A percentile compares a stretch with the other conserved stretches of the same genome.
Evolutionary conservation across 2,113 vertebrate genomes (phyloP).

Genomic region (Mesitornis unicolor): DNA sequence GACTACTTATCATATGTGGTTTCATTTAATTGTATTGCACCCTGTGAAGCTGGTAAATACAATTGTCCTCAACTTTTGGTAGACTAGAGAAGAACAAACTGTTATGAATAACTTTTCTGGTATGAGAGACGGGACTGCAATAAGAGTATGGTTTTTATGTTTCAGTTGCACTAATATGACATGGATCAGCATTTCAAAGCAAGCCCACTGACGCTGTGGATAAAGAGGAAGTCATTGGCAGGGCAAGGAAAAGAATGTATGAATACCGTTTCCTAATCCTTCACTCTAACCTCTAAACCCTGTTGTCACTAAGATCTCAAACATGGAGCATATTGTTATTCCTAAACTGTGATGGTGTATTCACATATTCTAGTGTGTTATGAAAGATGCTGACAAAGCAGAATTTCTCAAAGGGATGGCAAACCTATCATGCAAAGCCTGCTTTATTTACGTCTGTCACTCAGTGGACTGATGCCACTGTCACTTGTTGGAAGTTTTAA

Average conservation of each 20-base stretch:
- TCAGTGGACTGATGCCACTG: not conserved
- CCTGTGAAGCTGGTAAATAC: not conserved
- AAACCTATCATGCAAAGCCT: not conserved
- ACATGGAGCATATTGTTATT: not conserved
- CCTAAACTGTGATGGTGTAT: not conserved
- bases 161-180: not conserved
- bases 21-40: not conserved
- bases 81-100: not conserved
- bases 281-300: not conserved
- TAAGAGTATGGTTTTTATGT: not conserved
- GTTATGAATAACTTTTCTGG: not conserved
- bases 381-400: not conserved
- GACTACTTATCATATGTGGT: not conserved
- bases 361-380: not conserved
- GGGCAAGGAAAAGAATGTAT: not conserved
- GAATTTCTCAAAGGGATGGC: not conserved
- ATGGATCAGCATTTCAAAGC: not conserved
- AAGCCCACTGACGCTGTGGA: not conserved
- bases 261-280: not conserved
- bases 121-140: not conserved
- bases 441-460: not conserved
- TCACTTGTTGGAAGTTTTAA: not conserved
- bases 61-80: not conserved
- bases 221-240: not conserved
- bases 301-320: not conserved